A percentile compares a stretch with the other conserved stretches of the same genome.
Evolutionary conservation across 1,140 invertebrate species (phyloP).

Genomic region (Drosophila orosa): DNA sequence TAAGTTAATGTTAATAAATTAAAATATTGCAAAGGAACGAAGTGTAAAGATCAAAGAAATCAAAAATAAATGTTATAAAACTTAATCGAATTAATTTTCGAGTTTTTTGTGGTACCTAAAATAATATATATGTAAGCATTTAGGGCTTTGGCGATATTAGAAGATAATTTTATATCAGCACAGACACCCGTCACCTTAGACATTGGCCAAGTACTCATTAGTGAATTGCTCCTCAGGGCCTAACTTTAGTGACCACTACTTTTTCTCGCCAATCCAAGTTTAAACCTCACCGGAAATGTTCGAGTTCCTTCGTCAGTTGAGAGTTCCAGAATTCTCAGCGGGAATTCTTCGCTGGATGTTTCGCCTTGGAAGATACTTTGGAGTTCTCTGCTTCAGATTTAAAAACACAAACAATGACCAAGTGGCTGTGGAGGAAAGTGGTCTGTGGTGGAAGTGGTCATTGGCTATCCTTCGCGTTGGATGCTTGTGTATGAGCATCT

Average conservation of each 20-base stretch:
- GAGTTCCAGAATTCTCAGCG: slow-evolving; percentile 8
- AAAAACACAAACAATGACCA: not conserved
- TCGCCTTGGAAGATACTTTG: not conserved
- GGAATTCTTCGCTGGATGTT: slow-evolving; percentile 11
- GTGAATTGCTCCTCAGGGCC: not conserved
- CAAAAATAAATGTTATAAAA: slow-evolving; percentile 73
- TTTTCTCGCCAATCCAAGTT: not conserved
- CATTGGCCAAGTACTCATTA: slow-evolving; percentile 4
- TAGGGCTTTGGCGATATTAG: not conserved
- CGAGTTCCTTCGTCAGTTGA: not conserved
- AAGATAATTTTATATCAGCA: not conserved
- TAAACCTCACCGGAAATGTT: slow-evolving; percentile 5
- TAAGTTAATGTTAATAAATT: slow-evolving; percentile 72
- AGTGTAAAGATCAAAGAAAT: slow-evolving; percentile 47
- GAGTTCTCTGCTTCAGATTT: not conserved
- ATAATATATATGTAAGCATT: too few species aligned
- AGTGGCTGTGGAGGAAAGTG: not conserved
- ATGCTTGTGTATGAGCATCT: not conserved
- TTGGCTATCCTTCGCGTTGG: slow-evolving; percentile 2
- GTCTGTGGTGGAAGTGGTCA: slow-evolving; percentile 20
- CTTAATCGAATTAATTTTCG: not conserved
- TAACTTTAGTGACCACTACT: not conserved
- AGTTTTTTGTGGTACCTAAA: not conserved
- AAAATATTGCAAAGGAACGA: slow-evolving; percentile 61
- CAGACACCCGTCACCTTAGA: not conserved